phyloP scores from a whole-genome alignment of 2,888 invertebrate species.

The Dicranocentrus wangi region DNA sequence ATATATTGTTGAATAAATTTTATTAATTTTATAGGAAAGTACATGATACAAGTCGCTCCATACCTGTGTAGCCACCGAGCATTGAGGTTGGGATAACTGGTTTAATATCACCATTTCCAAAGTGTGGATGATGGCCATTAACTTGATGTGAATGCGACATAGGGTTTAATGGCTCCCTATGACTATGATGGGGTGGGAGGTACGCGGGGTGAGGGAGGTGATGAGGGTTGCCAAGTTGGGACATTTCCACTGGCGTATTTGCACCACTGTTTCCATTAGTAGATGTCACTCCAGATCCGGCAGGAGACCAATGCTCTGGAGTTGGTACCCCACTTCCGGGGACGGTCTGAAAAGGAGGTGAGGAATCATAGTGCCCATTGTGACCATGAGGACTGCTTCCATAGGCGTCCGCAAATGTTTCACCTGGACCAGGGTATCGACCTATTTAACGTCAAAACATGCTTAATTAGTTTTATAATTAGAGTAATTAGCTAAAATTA shows the following conservation, averaged over 20 bases:
- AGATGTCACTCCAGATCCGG: conserved; percentile 60
- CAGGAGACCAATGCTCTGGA: conserved; percentile 73
- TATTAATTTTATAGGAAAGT: too few relatives aligned
- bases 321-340: conserved; percentile 78
- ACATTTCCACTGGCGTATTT: conserved; percentile 76
- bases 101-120: conserved; percentile 76
- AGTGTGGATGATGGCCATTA: conserved; percentile 68
- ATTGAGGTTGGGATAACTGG: conserved; percentile 80
- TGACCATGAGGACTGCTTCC: conserved; percentile 76
- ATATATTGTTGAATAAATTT: background rate
- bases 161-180: conserved; percentile 68
- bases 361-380: conserved; percentile 79
- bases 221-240: conserved; percentile 78
- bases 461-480: background rate
- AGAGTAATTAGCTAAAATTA: too few relatives aligned
- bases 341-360: conserved; percentile 84
- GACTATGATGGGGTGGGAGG: conserved; percentile 73
- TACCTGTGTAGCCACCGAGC: conserved; percentile 78
- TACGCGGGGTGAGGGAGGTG: conserved; percentile 76
- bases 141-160: conserved; percentile 73
- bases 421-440: conserved; percentile 73
- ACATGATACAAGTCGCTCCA: too few relatives aligned
- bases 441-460: conserved; percentile 54
- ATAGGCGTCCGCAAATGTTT: conserved; percentile 74
- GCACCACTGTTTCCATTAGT: conserved; percentile 67